Base-by-base conservation (phyloP, 2,113 vertebrate species). In the Bubo blakistoni region DNA sequence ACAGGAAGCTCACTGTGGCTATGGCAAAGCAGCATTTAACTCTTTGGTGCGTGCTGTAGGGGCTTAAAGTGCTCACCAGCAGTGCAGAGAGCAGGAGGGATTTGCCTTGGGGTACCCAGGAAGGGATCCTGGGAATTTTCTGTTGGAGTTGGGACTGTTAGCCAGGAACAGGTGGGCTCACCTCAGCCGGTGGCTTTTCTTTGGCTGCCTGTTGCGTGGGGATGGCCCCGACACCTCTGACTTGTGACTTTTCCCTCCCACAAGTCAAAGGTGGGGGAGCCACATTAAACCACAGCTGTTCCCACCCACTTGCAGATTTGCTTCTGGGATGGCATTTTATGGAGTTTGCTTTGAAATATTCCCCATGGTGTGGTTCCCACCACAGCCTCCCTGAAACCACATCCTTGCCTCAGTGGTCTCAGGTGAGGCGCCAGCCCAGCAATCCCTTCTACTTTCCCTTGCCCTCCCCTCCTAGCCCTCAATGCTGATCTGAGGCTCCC, bases 381-480 rank as follows among this genome's bases (percentile, higher is more conserved):
- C 47, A 32, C 69, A 63, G 57, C 63, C 44, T 89, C n/a, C 29
- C 42, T 59, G 46, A 89, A 61, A 72, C 38, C 59, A 29, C 1
- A 1, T 57, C 40, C 49, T 59, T 62, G 49, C 49, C 58, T 80
- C 3, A 2, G 40, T 0, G 2, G 27, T 70, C 30, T 59, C 69
- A 21, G 32, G 36, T 11, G 14, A 59, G 57, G 13, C 0, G 0
- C 44, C 46, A 40, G 52, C 42, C 77, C 58, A 38, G 34, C 47
- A 54, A 17, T 3, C 12, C 25, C 15, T 85, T 69, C 55, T 27
- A 40, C 46, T 62, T 95, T 82, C 17, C 21, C 7, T 58, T 44
- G 38, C 44, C 49, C 29, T 81, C 49, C 10, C 6, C 15, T 72
- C 34, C 59, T 76, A 79, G 61, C 26, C 16, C 54, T 82, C 47